These are phyloP conservation scores for Callyntrura guangdongensis DNA, from an alignment of 2,888 invertebrate species.

Conservation along the genomic window DNA sequence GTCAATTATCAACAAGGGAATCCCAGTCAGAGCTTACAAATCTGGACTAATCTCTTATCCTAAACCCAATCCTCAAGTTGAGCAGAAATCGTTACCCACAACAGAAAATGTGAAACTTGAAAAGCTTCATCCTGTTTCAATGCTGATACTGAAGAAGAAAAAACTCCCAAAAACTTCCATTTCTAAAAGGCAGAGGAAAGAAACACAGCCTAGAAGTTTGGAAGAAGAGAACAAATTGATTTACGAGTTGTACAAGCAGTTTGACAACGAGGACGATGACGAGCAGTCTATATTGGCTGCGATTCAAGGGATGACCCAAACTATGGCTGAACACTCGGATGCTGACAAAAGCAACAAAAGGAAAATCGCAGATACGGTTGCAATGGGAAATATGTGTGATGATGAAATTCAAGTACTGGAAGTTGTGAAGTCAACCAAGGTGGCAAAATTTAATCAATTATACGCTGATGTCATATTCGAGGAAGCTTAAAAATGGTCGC, in stretches of 20 bases:
- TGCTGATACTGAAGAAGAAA: too few species aligned
- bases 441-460: neutral
- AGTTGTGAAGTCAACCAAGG: neutral
- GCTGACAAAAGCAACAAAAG: too few species aligned
- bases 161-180: too few species aligned
- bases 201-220: neutral
- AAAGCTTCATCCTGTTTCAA: neutral
- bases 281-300: neutral
- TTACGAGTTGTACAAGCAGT: neutral
- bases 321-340: too few species aligned
- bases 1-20: neutral
- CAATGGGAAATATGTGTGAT: neutral
- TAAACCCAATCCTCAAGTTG: neutral
- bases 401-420: conserved; percentile 18
- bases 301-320: neutral
- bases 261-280: neutral
- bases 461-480: conserved; percentile 19
- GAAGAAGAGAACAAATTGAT: neutral
- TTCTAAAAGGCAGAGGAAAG: neutral
- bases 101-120: neutral
- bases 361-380: neutral
- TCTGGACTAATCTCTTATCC: too few species aligned
- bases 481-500: too few species aligned
- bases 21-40: neutral
- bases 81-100: neutral